phyloP scores from a whole-genome alignment of 1,140 invertebrate genomes.

The Macrobrachium rosenbergii region DNA sequence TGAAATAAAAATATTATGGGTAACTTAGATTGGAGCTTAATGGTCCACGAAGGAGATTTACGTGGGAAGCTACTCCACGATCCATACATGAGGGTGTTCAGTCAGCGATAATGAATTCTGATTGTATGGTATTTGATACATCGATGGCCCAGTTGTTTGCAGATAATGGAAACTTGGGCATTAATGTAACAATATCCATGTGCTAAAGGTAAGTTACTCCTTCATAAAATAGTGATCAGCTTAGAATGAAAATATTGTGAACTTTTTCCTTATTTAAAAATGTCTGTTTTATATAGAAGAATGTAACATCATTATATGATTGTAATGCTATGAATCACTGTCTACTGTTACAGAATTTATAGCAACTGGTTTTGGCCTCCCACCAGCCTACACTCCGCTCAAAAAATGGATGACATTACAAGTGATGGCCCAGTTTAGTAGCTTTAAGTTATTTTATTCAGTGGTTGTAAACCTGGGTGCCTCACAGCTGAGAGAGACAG shows the following conservation, averaged over 20 bases:
- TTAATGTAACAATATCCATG: conserved; percentile 98
- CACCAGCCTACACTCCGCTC: no score
- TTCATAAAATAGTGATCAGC: not conserved
- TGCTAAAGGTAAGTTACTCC: conserved; percentile 62
- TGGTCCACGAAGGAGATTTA: conserved; percentile 91
- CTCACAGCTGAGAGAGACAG: no score
- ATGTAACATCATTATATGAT: not conserved
- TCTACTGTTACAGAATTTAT: not conserved
- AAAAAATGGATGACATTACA: no score
- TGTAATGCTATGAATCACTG: not conserved
- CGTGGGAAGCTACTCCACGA: conserved; percentile 98
- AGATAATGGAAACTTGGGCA: conserved; percentile 98
- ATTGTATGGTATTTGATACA: conserved; percentile 99
- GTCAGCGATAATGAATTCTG: conserved; percentile 97
- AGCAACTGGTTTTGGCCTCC: no score
- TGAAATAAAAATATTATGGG: not conserved
- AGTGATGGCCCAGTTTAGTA: no score
- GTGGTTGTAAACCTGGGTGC: no score
- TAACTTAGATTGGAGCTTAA: conserved; percentile 89
- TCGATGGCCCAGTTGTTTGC: conserved; percentile 98
- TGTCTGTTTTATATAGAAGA: not conserved
- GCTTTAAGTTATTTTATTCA: no score
- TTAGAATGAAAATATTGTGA: no score
- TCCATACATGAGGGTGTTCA: conserved; percentile 99
- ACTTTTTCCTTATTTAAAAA: no score